phyloP scores from a whole-genome alignment of 1,140 invertebrate genomes.

The Adelges cooleyi region DNA sequence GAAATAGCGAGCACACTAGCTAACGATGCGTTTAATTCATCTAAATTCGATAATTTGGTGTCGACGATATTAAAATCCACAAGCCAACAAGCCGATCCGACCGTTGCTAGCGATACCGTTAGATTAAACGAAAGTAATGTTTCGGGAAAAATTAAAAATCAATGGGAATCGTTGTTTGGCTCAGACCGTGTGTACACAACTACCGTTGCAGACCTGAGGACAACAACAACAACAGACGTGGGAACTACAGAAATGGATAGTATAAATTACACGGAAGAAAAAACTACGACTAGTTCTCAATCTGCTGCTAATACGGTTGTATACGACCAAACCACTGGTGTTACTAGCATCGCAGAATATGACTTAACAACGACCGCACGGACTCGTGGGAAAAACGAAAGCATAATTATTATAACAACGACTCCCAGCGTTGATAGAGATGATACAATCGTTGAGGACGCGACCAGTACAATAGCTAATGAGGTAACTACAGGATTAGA shows the following conservation, averaged over 20 bases:
- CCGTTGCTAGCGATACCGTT: neutral
- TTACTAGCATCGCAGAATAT: neutral
- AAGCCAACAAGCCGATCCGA: neutral
- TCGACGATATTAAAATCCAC: neutral
- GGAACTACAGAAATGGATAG: neutral
- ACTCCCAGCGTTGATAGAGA: neutral
- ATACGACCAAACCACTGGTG: neutral
- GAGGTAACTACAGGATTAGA: neutral
- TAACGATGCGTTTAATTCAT: neutral
- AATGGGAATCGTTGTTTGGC: neutral
- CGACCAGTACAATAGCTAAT: constrained; percentile 6
- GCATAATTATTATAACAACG: neutral
- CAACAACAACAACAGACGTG: neutral
- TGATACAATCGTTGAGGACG: constrained; percentile 2
- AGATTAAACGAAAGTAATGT: neutral
- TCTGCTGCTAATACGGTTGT: too few relatives aligned
- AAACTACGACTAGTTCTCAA: too few relatives aligned
- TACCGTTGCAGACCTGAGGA: neutral
- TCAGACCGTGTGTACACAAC: neutral
- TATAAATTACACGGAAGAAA: neutral
- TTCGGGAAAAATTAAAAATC: neutral
- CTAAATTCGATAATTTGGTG: neutral
- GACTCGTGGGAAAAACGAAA: constrained; percentile 23
- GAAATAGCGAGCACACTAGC: neutral
- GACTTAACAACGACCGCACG: neutral